Evolutionary conservation across 1,140 invertebrate genomes (phyloP), one percentile per base, ranked within the genome.

Genomic region (Ruditapes philippinarum): DNA sequence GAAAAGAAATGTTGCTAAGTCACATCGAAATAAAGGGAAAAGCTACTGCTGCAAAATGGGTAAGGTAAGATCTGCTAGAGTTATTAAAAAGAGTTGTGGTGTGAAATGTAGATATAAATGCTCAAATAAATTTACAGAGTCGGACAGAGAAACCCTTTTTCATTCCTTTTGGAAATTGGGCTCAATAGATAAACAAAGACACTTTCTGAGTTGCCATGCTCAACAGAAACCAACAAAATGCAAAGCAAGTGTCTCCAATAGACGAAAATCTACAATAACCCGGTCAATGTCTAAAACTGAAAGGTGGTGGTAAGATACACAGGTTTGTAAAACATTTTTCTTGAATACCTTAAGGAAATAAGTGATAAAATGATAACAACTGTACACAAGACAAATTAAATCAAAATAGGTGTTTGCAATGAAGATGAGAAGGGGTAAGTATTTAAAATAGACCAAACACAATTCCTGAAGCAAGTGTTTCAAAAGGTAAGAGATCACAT

Each of bases 1-100:
- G 78, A 81, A 62, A n/a, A 60, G 78, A 81, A 81, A 81, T 62
- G 28, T 81, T 36, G 78, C 78, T 33, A 81, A 81, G 62, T 7
- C 14, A 17, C 31, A 54, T 19, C 5, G 51, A 33, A 81, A 81
- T 60, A 22, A 25, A 19, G 78, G 78, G 17, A 60, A 81, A 7
- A 51, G 42, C 42, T 79, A 79, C 45, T 14, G 51, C 3, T 12
- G 3, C 22, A 7, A 22, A 1, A 33, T 1, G 12, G 78, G 78
- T 33, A 3, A 3, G 12, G 25, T 4, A 36, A 81, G 78, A 62
- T 7, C 31, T 31, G 45, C 1, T 4, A n/a, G 54, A 31, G 17
- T 62, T n/a, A 81, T 81, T 5, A 60, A 81, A 40, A 36, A 28
- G 4, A 7, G 68, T 70, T 19, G 68, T 70, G 33, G 31, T 70